Evolutionary conservation across 2,113 vertebrate species (phyloP), one percentile per base, ranked within the genome.

Genomic region (Accipiter cooperii): DNA sequence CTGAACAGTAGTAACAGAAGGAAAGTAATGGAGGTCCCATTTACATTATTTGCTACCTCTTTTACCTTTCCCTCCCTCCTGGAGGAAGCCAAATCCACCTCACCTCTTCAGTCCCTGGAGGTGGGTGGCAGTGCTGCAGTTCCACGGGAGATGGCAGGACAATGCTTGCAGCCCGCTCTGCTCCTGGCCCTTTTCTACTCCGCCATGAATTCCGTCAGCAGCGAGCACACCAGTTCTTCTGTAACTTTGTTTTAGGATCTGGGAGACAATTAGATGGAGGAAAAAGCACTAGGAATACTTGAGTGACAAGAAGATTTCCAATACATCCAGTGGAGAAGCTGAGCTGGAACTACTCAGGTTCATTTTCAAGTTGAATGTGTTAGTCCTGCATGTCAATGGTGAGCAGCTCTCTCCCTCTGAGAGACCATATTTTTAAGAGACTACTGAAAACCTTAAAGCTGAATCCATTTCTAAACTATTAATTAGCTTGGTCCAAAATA

Each of bases 401-500:
- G 61, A 95, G 58, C 58, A 90, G 51, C 79, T 89, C 42, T 71
- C 76, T 94, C 71, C 64, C 79, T 86, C 42, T 42, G 60, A 80
- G 63, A 85, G 42, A 80, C 26, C 0, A 0, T 33, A 47, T 73
- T 87, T 88, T 87, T 79, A 60, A 82, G 68, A 90, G 51, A 66
- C 21, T 42, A 57, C 76, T 90, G 44, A 77, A 92, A 95, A 21
- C 63, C 68, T 89, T 93, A 77, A 44, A 90, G 24, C 36, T 29
- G 64, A 90, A 93, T 64, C 31, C 47, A 55, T 75, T 93, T 31
- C 76, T 95, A 89, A 86, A 51, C 47, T 93, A 90, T 91, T 94
- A 96, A 95, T 85, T 89, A 95, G 60, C 49, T 81, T 47, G 52
- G 52, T 87, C 73, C 76, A 90, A 92, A 96, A 92, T 92, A 77